phyloP scores from a whole-genome alignment of 2,888 invertebrate genomes.

The Oegoconia quadripuncta region DNA sequence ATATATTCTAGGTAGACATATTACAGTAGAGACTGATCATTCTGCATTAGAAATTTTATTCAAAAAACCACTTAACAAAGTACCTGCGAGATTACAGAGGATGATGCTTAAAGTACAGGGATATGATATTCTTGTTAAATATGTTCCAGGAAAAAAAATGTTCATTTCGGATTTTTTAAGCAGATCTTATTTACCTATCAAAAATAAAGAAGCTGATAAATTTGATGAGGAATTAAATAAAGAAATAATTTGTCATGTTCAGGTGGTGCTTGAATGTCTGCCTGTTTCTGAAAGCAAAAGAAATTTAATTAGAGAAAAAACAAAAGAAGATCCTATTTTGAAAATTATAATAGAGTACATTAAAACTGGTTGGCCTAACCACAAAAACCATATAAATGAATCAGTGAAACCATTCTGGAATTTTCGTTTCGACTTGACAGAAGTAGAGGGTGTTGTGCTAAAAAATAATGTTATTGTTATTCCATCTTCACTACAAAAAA shows the following conservation, averaged over 20 bases:
- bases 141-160: conserved; percentile 2
- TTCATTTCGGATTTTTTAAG: conserved; percentile 3
- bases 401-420: neutral
- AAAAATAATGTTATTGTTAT: neutral
- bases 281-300: neutral
- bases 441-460: neutral
- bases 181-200: neutral
- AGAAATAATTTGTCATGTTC: neutral
- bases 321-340: neutral
- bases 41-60: too few relatives aligned
- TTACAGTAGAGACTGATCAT: too few relatives aligned
- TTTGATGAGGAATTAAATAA: neutral
- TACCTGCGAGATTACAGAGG: conserved; percentile 3
- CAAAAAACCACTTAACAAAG: conserved; percentile 5
- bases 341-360: neutral
- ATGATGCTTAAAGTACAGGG: conserved; percentile 8
- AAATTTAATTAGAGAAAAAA: neutral
- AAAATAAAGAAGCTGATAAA: too few relatives aligned
- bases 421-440: neutral
- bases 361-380: too few relatives aligned
- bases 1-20: too few relatives aligned
- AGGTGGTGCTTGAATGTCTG: neutral
- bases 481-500: too few relatives aligned
- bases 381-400: neutral
- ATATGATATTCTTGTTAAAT: conserved; percentile 5